A percentile compares a stretch with the other conserved stretches of the same genome.
Evolutionary conservation across 2,888 invertebrate genomes (phyloP).

Genomic region (Limnephilus auricula): DNA sequence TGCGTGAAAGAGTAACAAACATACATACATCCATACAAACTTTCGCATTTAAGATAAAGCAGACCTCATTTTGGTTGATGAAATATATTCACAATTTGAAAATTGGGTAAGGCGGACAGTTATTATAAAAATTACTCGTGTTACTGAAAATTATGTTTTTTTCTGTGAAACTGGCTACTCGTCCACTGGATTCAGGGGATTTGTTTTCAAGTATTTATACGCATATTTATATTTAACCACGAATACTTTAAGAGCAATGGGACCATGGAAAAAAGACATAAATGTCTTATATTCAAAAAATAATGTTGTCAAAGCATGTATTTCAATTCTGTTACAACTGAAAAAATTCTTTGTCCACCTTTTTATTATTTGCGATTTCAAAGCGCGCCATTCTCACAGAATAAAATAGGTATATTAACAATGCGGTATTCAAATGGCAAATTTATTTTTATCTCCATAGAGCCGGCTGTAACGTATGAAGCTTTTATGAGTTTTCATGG

Average conservation of each 20-base stretch:
- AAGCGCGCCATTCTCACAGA: slow-evolving; percentile 23
- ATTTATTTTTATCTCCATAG: slow-evolving; percentile 36
- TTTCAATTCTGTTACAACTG: background rate
- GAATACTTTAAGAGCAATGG: background rate
- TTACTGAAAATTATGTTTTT: too few relatives aligned
- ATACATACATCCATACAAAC: too few relatives aligned
- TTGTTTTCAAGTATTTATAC: background rate
- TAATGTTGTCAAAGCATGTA: background rate
- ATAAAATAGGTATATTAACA: slow-evolving; percentile 30
- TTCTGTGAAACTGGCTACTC: too few relatives aligned
- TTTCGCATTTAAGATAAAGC: too few relatives aligned
- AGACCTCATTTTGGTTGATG: background rate
- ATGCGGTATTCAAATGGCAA: slow-evolving; percentile 4
- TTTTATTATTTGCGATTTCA: slow-evolving; percentile 8
- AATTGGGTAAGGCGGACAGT: background rate
- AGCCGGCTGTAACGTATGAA: slow-evolving; percentile 4
- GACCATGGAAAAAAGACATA: background rate
- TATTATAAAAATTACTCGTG: background rate
- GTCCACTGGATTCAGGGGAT: background rate
- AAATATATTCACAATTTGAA: background rate
- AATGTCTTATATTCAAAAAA: background rate
- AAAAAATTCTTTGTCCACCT: slow-evolving; percentile 2
- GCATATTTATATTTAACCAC: background rate
- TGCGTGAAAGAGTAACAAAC: too few relatives aligned
- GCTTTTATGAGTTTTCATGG: slow-evolving; percentile 34